Percentiles rank a stretch among this genome's conserved stretches.
Evolutionary conservation across 2,113 vertebrate species (phyloP).

Genomic region (Corydoras maculifer): DNA sequence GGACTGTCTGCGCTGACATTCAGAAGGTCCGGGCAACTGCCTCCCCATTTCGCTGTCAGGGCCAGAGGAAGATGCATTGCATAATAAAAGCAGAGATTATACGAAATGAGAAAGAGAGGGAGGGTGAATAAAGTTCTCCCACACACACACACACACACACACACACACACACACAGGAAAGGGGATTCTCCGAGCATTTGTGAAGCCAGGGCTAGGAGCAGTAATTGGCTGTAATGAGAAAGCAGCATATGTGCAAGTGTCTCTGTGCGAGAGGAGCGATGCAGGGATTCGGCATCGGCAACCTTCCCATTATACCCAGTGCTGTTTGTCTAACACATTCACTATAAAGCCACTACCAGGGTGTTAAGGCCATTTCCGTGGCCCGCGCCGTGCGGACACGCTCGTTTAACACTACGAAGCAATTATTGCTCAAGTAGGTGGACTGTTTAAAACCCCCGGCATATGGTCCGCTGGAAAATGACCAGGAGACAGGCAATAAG

Average conservation of each 20-base stretch:
- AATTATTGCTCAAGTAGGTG: slow-evolving; percentile 10
- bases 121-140: slow-evolving; percentile 39
- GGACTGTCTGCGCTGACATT: slow-evolving; percentile 41
- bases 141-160: not conserved
- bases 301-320: slow-evolving; percentile 39
- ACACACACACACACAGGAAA: slow-evolving; percentile 32
- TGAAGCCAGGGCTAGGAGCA: slow-evolving; percentile 53
- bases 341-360: slow-evolving; percentile 1
- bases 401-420: slow-evolving; percentile 18
- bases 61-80: slow-evolving; percentile 52
- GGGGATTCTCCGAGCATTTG: slow-evolving; percentile 36
- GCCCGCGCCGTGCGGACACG: not conserved
- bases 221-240: slow-evolving; percentile 67
- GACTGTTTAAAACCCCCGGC: slow-evolving; percentile 1
- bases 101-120: slow-evolving; percentile 19
- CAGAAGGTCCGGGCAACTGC: slow-evolving; percentile 44
- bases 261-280: slow-evolving; percentile 59
- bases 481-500: not conserved
- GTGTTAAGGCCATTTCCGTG: slow-evolving; percentile 16
- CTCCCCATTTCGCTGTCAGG: slow-evolving; percentile 45
- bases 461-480: slow-evolving; percentile 4
- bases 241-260: slow-evolving; percentile 61
- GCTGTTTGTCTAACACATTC: slow-evolving; percentile 8
- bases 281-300: slow-evolving; percentile 57
- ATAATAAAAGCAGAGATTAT: slow-evolving; percentile 54